Base-by-base conservation (phyloP, 1,140 invertebrate species). In the Teleogryllus occipitalis region DNA sequence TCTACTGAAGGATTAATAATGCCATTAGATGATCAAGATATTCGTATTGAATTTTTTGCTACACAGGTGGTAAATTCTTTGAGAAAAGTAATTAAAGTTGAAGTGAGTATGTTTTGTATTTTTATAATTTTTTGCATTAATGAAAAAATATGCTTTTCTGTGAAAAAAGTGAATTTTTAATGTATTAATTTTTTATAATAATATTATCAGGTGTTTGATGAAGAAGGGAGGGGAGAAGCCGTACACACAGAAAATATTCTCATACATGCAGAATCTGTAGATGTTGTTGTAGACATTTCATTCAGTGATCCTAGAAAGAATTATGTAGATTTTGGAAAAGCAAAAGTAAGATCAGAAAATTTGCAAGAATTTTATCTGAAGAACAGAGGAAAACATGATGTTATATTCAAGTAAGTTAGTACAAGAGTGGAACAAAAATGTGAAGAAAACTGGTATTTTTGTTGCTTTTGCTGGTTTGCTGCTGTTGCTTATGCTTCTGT, bases 241-340 rank as follows among this genome's bases (percentile, higher is more conserved):
- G 77, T 85, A 65, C 82, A 82, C 18, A 81, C 49, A 0, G 82
- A 86, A 12, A 49, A 54, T 1, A 80, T 86, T 4, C n/a, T 27
- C 21, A 21, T 85, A 8, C 82, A 80, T 0, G 85, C 82, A 12
- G 84, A 86, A 82, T 83, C 82, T 22, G 86, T 85, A 46, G 85
- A 86, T 48, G 83, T 86, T 18, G 46, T 79, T 7, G 79, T 84
- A 73, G 82, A 85, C 18, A 77, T 86, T 7, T 80, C 82, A 77
- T 48, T 80, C 49, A 82, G 84, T 75, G 82, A 83, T 82, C 84
- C 84, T 7, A 83, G 10, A n/a, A 46, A 49, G 8, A 54, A 48
- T 27, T 27, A 80, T 54, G n/a, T 86, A 54, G 80, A 85, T 79
- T 82, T 86, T 14, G 81, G 83, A 49, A 77, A n/a, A 8, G 77